These are phyloP conservation scores for Vanessa atalanta DNA, from an alignment of 1,140 invertebrate species.

Conservation along the genomic window DNA sequence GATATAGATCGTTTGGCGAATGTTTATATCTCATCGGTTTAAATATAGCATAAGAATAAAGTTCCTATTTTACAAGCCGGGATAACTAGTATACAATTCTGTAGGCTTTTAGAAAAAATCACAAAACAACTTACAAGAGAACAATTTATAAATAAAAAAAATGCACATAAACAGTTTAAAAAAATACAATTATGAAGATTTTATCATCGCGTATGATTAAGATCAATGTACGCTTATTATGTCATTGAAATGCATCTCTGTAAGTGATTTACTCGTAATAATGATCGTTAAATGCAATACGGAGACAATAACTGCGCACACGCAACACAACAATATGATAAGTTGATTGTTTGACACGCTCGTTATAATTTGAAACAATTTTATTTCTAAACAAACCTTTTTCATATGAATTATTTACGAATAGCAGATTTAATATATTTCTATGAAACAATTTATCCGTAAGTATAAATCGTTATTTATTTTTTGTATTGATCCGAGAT, in stretches of 20 bases:
- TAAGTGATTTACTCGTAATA: slow-evolving; percentile 28
- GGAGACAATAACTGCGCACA: neutral
- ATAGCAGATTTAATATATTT: neutral
- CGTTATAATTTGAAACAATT: neutral
- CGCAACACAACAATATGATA: slow-evolving; percentile 5
- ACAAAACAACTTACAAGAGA: neutral
- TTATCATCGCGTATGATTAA: slow-evolving; percentile 16
- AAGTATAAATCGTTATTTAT: no score
- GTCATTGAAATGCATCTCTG: slow-evolving; percentile 43
- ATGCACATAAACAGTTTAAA: neutral
- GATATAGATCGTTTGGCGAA: no score
- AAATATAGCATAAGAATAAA: no score
- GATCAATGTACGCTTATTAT: slow-evolving; percentile 44
- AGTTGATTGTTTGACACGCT: neutral
- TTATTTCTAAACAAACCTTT: neutral
- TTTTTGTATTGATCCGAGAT: no score
- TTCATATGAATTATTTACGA: neutral
- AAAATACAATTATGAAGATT: neutral
- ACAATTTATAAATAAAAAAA: neutral
- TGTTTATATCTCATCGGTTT: no score
- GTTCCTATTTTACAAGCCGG: no score
- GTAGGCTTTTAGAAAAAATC: no score
- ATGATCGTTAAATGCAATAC: slow-evolving; percentile 15
- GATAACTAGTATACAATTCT: no score
- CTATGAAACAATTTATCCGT: no score